phyloP scores from a whole-genome alignment of 2,888 invertebrate species.

The Bombyx huttoni region DNA sequence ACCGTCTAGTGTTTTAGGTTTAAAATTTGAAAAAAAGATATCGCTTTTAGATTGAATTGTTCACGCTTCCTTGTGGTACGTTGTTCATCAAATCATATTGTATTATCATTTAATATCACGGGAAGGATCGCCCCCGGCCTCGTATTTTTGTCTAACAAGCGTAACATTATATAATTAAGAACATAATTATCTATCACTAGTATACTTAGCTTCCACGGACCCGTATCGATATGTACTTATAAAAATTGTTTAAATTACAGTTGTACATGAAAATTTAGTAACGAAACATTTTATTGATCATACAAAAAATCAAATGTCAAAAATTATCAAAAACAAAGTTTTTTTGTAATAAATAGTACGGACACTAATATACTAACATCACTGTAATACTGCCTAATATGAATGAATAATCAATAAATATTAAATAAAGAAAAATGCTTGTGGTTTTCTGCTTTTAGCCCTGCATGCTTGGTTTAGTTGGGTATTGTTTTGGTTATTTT shows the following conservation, averaged over 20 bases:
- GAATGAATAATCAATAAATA: conserved; percentile 55
- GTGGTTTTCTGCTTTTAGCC: conserved; percentile 67
- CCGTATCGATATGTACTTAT: conserved; percentile 17
- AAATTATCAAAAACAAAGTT: conserved; percentile 8
- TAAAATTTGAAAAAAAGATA: neutral
- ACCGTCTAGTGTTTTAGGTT: neutral
- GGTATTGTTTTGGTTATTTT: conserved; percentile 23
- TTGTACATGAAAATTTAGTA: conserved; percentile 13
- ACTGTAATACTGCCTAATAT: conserved; percentile 40
- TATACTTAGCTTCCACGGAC: neutral
- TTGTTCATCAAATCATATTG: neutral
- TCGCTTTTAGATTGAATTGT: neutral
- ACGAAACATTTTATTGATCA: neutral
- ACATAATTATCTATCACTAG: neutral
- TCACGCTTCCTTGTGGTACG: neutral
- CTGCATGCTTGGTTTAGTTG: conserved; percentile 54
- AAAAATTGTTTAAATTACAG: conserved; percentile 10
- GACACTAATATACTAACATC: conserved; percentile 32
- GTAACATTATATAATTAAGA: neutral
- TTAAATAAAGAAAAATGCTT: conserved; percentile 49
- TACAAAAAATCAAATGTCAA: too few relatives aligned
- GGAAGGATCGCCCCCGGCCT: neutral
- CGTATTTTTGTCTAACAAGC: neutral
- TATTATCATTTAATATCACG: neutral
- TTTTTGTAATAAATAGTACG: conserved; percentile 24